Evolutionary conservation across 2,888 invertebrate species (phyloP).

Genomic region (Phragmatobia fuliginosa): DNA sequence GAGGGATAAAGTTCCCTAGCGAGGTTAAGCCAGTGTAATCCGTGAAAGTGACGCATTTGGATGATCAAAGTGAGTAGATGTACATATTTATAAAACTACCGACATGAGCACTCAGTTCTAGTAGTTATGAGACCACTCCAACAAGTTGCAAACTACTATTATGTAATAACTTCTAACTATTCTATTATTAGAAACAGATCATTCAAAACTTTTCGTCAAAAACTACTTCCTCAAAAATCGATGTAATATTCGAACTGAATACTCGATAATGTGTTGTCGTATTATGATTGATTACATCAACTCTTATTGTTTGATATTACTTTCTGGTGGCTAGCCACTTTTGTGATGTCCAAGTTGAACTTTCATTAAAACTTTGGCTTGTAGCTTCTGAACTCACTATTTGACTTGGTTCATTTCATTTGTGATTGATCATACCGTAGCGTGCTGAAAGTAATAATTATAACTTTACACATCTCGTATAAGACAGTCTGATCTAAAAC

Average conservation of each 20-base stretch:
- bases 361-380: background rate
- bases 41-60: slow-evolving; percentile 4
- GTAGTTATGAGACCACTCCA: background rate
- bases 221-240: too few relatives aligned
- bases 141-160: too few relatives aligned
- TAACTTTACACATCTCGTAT: too few relatives aligned
- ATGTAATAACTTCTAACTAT: background rate
- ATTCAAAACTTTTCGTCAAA: too few relatives aligned
- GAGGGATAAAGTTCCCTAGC: background rate
- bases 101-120: background rate
- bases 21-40: background rate
- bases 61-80: background rate
- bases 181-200: too few relatives aligned
- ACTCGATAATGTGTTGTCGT: too few relatives aligned
- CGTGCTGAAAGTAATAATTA: background rate
- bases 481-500: too few relatives aligned
- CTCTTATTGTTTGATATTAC: background rate
- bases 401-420: background rate
- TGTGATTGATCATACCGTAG: background rate
- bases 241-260: too few relatives aligned
- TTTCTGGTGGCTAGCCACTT: background rate
- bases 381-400: background rate
- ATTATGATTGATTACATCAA: too few relatives aligned
- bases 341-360: background rate
- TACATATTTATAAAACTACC: background rate